Evolutionary conservation across 2,888 invertebrate genomes (phyloP).

Genomic region (Helleia helle): DNA sequence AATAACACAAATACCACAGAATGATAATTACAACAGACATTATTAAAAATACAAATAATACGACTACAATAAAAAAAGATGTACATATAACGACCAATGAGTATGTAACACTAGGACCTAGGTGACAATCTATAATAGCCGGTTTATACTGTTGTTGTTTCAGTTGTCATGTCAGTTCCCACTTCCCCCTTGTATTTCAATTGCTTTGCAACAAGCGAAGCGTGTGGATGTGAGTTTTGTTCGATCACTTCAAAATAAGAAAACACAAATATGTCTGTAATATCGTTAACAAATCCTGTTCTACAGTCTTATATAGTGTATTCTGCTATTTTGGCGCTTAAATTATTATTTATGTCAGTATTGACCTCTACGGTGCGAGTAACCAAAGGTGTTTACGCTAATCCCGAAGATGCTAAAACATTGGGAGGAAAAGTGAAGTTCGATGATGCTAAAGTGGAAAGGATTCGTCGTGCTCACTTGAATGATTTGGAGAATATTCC

Average conservation of each 20-base stretch:
- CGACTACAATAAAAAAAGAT: too few relatives aligned
- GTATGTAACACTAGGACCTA: too few relatives aligned
- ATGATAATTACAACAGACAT: too few relatives aligned
- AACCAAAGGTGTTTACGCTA: conserved; percentile 38
- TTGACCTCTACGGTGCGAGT: conserved; percentile 39
- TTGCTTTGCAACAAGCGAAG: background rate
- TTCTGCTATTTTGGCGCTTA: conserved; percentile 47
- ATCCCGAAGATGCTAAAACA: conserved; percentile 45
- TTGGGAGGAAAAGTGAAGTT: conserved; percentile 42
- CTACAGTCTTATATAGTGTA: conserved; percentile 50
- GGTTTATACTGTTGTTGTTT: too few relatives aligned
- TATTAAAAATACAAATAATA: too few relatives aligned
- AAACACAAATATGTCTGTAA: conserved; percentile 19
- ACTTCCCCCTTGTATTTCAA: too few relatives aligned
- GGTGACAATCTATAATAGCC: too few relatives aligned
- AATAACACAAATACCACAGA: too few relatives aligned
- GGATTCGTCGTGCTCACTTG: conserved; percentile 73
- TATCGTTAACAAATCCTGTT: conserved; percentile 18
- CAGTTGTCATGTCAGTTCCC: too few relatives aligned
- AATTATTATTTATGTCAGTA: conserved; percentile 33
- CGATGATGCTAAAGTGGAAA: conserved; percentile 47
- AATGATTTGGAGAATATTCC: conserved; percentile 84
- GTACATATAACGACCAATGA: too few relatives aligned
- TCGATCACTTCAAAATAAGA: background rate
- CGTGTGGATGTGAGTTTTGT: background rate